Base-by-base conservation (phyloP, 2,797 vertebrate genomes). In the Acridotheres tristis region DNA sequence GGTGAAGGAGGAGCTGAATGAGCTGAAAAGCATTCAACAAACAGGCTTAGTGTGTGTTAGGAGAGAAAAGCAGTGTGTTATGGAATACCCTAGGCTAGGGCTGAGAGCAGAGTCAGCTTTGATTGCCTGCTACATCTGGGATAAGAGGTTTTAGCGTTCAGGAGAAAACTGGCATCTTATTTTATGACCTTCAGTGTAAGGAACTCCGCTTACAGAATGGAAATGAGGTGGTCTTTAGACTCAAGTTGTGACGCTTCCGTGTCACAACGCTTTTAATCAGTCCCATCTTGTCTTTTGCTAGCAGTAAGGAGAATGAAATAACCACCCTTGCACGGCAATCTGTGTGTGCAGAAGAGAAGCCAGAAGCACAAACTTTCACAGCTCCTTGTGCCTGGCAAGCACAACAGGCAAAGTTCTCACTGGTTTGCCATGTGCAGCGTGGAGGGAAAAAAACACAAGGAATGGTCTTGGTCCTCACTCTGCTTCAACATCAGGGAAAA, bases 351-450 rank as follows among this genome's bases (percentile, higher is more conserved):
- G 8, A 21, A 21, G 32, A 85, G 55, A 63, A 80, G 53, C 8
- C 75, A 85, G 34, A 71, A 74, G 21, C 38, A 54, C n/a, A 22
- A 40, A 34, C 5, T 51, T 54, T 47, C 11, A 27, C 10, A 32
- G 16, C 9, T 42, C 36, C 54, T 69, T 17, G 26, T 58, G 27
- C 34, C 43, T 59, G 42, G 45, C 18, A 72, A 55, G 45, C 0
- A 0, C 29, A 25, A 21, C 32, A 16, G 12, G 11, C 2, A 2
- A 74, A 45, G 42, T 7, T 51, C n/a, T 55, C 54, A 12, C 40
- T 12, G 26, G 3, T 40, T 77, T 3, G 2, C 48, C 61, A 6
- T 1, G 11, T 40, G 4, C 10, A 34, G 27, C 1, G 2, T 1
- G 1, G 23, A 40, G 42, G 22, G 61, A 43, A 29, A 3, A 43